Conservation (phyloP, 2,797 vertebrate species). For the Chlorospingus flavigularis region DNA sequence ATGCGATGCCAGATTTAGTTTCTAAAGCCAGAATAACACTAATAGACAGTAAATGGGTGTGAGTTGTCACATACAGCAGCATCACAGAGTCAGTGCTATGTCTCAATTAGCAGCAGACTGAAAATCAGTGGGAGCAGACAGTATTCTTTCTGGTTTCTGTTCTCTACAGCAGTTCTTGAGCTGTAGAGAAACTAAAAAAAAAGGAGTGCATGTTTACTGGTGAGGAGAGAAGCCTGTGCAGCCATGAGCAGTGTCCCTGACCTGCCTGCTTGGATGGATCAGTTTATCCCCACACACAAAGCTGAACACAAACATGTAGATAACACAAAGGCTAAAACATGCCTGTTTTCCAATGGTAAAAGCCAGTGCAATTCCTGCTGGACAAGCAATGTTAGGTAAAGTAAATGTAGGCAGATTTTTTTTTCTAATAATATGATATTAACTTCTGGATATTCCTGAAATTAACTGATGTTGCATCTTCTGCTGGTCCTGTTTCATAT, state of each 20-base stretch:
- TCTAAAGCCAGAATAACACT: not conserved
- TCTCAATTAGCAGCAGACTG: conserved; percentile 37
- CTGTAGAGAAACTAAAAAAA: not conserved
- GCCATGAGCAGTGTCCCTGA: not conserved
- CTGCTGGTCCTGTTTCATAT: not conserved
- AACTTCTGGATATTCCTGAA: not conserved
- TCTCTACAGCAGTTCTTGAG: not conserved
- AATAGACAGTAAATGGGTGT: conserved; percentile 24
- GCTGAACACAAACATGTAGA: not conserved
- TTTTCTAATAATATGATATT: too few relatives aligned
- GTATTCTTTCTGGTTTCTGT: not conserved
- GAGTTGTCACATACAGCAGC: conserved; percentile 24
- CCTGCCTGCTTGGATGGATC: not conserved
- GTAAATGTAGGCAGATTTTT: not conserved
- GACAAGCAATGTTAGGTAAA: not conserved
- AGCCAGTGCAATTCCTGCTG: not conserved
- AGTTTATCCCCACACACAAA: not conserved
- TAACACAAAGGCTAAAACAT: not conserved
- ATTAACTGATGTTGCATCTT: not conserved
- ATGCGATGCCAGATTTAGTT: conserved; percentile 24
- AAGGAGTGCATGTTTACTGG: not conserved
- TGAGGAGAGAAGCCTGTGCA: not conserved
- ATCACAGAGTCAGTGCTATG: not conserved
- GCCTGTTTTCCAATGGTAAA: not conserved
- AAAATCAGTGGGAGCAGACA: conserved; percentile 6